Evolutionary conservation across 2,113 vertebrate species (phyloP), one percentile per base, ranked within the genome.

Genomic region (Alaudala cheleensis): DNA sequence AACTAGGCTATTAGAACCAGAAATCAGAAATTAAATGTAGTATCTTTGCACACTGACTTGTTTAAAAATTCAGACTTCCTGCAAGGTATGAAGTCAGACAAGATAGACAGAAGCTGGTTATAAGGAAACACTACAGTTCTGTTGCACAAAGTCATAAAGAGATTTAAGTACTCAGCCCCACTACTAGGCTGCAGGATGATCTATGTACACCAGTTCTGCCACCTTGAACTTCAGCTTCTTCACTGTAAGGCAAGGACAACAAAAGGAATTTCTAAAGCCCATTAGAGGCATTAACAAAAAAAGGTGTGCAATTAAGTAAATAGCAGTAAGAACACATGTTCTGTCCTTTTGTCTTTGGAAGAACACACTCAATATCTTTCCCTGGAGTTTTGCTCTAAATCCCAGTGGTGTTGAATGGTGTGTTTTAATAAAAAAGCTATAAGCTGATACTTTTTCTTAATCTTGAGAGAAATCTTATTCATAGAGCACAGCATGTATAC

Each of bases 401-500:
- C 64, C 37, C 69, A 81, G 37, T 37, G 70, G 33, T 4, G 1
- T n/a, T 62, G 49, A 85, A 90, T 7, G 5, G 56, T 74, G 54
- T 28, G 11, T 57, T 92, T 90, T 81, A 79, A 65, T 61, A 87
- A 84, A 80, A 74, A 79, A 58, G 12, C 29, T 86, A 70, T 49
- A 86, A 88, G 50, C 12, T 33, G 29, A 42, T 51, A 17, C 62
- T 54, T 67, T 79, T 85, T 49, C 79, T 93, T 56, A 54, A 28
- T 90, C 81, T 51, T 88, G 51, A 60, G n/a, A 90, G 60, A 86
- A 88, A 78, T 89, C 51, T 84, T 78, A 79, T 89, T 76, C 64
- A 76, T 6, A 67, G 60, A 84, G 49, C 64, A 86, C 72, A 95
- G 56, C 72, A 64, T 26, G 61, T 22, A 24, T 25, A 40, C 21